Conservation (phyloP, 2,113 vertebrate species). For the Choloepus hoffmanni region DNA sequence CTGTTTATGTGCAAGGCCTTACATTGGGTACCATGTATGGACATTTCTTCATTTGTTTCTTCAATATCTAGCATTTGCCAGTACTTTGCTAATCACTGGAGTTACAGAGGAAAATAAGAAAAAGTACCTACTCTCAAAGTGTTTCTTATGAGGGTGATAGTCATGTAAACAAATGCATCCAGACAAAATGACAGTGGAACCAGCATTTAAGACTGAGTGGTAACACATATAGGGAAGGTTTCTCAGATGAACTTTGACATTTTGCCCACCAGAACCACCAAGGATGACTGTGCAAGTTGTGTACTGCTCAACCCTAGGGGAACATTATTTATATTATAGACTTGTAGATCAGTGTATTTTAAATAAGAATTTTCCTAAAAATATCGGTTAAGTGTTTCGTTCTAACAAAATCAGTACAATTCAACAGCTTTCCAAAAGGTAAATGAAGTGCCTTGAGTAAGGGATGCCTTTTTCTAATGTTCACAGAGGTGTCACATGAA, state of each 20-base stretch:
- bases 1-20: not conserved
- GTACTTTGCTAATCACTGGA: not conserved
- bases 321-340: not conserved
- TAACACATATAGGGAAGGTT: not conserved
- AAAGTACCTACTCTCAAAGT: not conserved
- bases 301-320: not conserved
- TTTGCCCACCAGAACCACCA: not conserved
- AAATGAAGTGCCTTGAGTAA: not conserved
- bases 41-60: not conserved
- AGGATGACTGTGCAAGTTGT: not conserved
- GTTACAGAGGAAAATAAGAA: not conserved
- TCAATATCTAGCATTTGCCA: not conserved
- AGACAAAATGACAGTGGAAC: not conserved
- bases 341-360: not conserved
- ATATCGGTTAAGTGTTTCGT: not conserved
- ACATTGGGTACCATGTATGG: too few species aligned
- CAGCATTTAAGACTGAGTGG: not conserved
- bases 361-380: not conserved
- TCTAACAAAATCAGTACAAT: not conserved
- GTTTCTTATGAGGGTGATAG: not conserved
- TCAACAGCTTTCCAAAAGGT: not conserved
- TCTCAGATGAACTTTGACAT: not conserved
- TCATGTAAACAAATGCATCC: not conserved
- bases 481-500: not conserved
- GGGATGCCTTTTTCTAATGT: not conserved